Base-by-base conservation (phyloP, 2,113 vertebrate species). In the Ciconia boyciana region DNA sequence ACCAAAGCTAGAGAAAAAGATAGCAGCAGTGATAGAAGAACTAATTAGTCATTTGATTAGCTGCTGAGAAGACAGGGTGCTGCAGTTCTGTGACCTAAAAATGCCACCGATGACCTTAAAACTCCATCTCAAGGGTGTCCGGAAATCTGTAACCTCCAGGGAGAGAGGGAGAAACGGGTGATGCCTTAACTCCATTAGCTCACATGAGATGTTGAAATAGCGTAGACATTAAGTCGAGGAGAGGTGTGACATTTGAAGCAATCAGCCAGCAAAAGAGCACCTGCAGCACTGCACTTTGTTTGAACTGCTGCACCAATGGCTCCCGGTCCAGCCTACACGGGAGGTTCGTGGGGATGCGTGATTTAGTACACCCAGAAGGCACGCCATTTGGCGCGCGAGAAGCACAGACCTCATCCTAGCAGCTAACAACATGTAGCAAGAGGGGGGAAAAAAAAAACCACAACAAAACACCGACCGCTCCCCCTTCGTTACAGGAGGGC, bases 31-130 rank as follows among this genome's bases (percentile, higher is more conserved):
- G 0, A 85, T 87, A 52, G 8, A 81, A 39, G 36, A 92, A 87
- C 80, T 96, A 95, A 96, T 96, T 96, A 95, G 79, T 94, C 68
- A 94, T 77, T 90, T 74, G 78, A 94, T 82, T 89, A 95, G 81
- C 79, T 49, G 41, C 60, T 3, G 2, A 91, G 46, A 93, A 84
- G 87, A 92, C 75, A 87, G 44, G 52, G 83, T 79, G 74, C 80
- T 93, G 71, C 94, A 91, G 78, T 91, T 93, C 51, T 64, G 46
- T 89, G 79, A 94, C 93, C 90, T 93, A 91, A 95, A 96, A 96
- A 88, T 72, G 90, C 93, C 92, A 88, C 49, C 4, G 3, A 39
- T 60, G 83, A 96, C 94, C 91, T 93, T 69, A 92, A 95, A 92
- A 84, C 70, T 96, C 68, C 61, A 75, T 70, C 68, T 90, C 81